Evolutionary conservation across 1,140 invertebrate species (phyloP), one percentile per base, ranked within the genome.

Genomic region (Ceratosolen fusciceps): DNA sequence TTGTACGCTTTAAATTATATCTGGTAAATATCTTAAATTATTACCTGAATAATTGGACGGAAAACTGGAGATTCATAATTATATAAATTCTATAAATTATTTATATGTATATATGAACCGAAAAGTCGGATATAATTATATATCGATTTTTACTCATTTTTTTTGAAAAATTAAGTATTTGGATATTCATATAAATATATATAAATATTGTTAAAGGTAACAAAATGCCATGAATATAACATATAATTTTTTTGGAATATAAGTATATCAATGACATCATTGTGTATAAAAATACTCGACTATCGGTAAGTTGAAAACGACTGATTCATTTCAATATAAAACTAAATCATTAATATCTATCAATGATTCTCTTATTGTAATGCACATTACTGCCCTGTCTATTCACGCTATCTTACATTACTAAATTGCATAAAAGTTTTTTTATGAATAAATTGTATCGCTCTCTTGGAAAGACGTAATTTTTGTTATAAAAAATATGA

Each of bases 41-140:
- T 74, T 60, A 62, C 37, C 37, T 74, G 37, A 74, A 58, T 26
- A 49, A 39, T 67, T 77, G 74, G 74, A 77, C 74, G 74, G 74
- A 77, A 68, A 77, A 10, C 52, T 67, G 10, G 74, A 77, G 58
- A 65, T 65, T 75, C 62, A 54, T 56, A 77, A 43, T 77, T 77
- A 68, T 21, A 19, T 14, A 52, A 14, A 3, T n/a, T 68, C 24
- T 34, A 67, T 16, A 39, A 34, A 12, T 56, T 34, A 60, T 31
- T 62, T 34, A 1, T 16, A 8, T 19, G 21, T 56, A 37, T 21
- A 43, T 60, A 74, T 16, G 29, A 12, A 52, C 12, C 9, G 21
- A 65, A 74, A 37, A 58, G 2, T 74, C 16, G 4, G 12, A 8
- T 16, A 49, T 76, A 74, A 74, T 65, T 62, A 37, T 19, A 29